Percentiles rank a stretch among this genome's conserved stretches.
These are phyloP conservation scores for Melanchra persicariae DNA, from an alignment of 2,888 invertebrate species.

Conservation along the genomic window DNA sequence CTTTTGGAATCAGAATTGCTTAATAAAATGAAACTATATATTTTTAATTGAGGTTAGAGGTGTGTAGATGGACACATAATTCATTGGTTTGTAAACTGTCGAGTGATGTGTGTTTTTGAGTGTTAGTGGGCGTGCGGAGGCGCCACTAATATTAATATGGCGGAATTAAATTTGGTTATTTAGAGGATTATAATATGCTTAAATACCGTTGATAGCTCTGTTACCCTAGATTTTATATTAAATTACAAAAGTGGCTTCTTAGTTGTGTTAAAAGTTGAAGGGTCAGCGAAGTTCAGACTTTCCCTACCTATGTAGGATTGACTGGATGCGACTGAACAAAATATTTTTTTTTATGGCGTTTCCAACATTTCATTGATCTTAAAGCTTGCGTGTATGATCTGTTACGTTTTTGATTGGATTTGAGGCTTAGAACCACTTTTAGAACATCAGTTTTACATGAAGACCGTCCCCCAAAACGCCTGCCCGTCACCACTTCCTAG, in stretches of 20 bases:
- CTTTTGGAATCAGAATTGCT: slow-evolving; percentile 44
- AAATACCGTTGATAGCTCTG: slow-evolving; percentile 45
- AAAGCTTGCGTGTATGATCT: too few species aligned
- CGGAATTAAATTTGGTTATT: slow-evolving; percentile 44
- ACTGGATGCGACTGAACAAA: too few species aligned
- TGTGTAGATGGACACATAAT: slow-evolving; percentile 32
- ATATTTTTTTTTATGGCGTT: too few species aligned
- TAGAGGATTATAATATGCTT: slow-evolving; percentile 50
- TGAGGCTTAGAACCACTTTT: too few species aligned
- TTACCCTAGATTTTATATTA: slow-evolving; percentile 44
- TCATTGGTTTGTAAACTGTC: slow-evolving; percentile 31
- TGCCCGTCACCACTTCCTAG: too few species aligned
- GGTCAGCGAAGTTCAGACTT: neutral
- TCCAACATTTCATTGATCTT: too few species aligned
- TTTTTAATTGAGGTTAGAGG: slow-evolving; percentile 39
- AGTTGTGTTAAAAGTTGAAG: slow-evolving; percentile 5
- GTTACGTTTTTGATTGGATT: too few species aligned
- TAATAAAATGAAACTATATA: slow-evolving; percentile 44
- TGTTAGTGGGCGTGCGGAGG: slow-evolving; percentile 53
- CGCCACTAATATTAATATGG: slow-evolving; percentile 53
- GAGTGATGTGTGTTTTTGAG: slow-evolving; percentile 38
- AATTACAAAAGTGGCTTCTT: neutral
- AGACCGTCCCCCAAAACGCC: too few species aligned
- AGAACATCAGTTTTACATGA: too few species aligned
- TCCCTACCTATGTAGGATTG: neutral